Evolutionary conservation across 2,888 invertebrate genomes (phyloP), one percentile per base, ranked within the genome.

Genomic region (Lobophora halterata): DNA sequence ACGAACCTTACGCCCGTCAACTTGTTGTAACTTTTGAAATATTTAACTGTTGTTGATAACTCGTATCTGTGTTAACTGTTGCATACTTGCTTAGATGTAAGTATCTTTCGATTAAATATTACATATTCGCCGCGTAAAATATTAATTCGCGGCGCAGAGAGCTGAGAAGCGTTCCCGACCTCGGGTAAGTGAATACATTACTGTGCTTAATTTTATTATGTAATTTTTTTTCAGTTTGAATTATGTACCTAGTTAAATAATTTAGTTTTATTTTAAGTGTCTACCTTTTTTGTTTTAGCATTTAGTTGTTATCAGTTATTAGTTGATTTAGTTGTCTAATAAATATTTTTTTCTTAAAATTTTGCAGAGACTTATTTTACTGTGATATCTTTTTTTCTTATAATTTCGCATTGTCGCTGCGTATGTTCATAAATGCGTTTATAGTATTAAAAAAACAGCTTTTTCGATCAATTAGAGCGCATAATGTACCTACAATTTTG

Each of bases 41-140:
- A 74, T 85, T 79, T 83, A 79, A 76, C 81, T 80, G 78, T 83
- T 85, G 78, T 80, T 79, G 53, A 70, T 74, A 71, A 80, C 80
- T 82, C 76, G 62, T 71, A 81, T 77, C 83, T 82, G 82, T 85
- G 83, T 85, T 86, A 86, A 72, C 79, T 83, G 85, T 86, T 86
- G 74, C 81, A 79, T 85, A 81, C 73, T 70, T 79, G 69, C 77
- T 74, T 78, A 71, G 57, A 71, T 71, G 61, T 75, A 71, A 73
- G 64, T 75, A 78, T 66, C 61, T 64, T 75, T 70, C 64, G 52
- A 65, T 73, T 62, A 65, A 72, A 71, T 65, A 60, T 61, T 58
- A 54, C 54, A 64, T 43, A 55, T 19, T 26, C 78, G 73, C 64
- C 79, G 79, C 75, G 76, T 75, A 76, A 78, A 66, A 64, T 54